A percentile compares a stretch with the other conserved stretches of the same genome.
These are phyloP conservation scores for Dermatophagoides farinae DNA, from an alignment of 1,140 invertebrate genomes.

Conservation along the genomic window DNA sequence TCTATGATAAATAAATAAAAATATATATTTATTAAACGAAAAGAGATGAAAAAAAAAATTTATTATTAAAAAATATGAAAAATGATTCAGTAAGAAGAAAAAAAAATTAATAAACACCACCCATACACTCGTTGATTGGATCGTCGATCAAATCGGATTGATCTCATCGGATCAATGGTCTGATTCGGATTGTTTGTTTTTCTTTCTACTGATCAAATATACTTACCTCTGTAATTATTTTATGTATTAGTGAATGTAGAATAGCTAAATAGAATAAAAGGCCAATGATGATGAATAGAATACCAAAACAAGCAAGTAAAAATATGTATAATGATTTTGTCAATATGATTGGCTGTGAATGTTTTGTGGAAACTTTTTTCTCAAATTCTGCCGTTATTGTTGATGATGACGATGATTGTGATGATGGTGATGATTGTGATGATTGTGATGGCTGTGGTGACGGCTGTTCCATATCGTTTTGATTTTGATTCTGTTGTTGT, in stretches of 20 bases:
- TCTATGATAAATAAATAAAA: constrained; percentile 4
- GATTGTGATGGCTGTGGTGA: no score
- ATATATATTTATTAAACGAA: not conserved
- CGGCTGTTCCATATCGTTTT: no score
- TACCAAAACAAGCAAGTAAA: not conserved
- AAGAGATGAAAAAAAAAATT: not conserved
- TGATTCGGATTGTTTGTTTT: no score
- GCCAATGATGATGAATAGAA: not conserved
- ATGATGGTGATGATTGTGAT: no score
- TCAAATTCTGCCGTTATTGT: no score
- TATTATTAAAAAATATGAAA: not conserved
- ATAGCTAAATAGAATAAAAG: not conserved
- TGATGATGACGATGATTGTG: no score
- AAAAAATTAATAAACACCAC: not conserved
- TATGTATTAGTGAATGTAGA: not conserved
- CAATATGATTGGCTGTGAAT: not conserved
- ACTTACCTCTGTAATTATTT: not conserved
- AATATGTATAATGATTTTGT: not conserved
- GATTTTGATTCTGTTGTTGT: no score
- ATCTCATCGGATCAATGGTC: no score
- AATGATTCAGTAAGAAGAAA: not conserved
- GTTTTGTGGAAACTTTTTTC: no score
- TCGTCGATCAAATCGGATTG: no score
- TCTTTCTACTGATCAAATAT: no score
- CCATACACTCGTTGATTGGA: no score